These are phyloP conservation scores for Brachycybe producta DNA, from an alignment of 2,888 invertebrate genomes.

Conservation along the genomic window DNA sequence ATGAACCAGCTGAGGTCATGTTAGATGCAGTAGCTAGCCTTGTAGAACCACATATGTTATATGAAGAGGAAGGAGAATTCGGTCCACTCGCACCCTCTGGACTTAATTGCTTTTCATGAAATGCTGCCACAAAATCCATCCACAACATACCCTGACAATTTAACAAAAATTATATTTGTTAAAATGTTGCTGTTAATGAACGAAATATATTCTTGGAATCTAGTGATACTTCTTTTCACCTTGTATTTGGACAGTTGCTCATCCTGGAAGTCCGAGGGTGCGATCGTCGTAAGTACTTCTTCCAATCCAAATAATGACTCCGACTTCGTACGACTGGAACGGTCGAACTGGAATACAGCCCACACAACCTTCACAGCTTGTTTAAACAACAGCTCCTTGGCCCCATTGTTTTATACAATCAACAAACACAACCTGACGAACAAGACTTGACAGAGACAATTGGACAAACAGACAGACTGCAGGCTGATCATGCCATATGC, in stretches of 20 bases:
- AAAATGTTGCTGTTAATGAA: neutral
- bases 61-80: constrained; percentile 7
- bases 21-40: neutral
- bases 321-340: constrained; percentile 39
- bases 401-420: constrained; percentile 1
- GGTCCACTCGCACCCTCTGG: constrained; percentile 4
- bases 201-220: too few relatives aligned
- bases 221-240: too few relatives aligned
- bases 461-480: neutral
- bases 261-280: constrained; percentile 42
- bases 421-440: constrained; percentile 5
- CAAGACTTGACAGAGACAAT: neutral
- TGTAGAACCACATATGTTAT: too few relatives aligned
- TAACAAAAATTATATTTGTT: neutral
- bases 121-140: constrained; percentile 32
- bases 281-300: constrained; percentile 39
- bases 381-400: constrained; percentile 16
- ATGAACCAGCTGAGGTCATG: constrained; percentile 15
- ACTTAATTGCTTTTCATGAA: constrained; percentile 21
- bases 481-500: too few relatives aligned
- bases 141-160: constrained; percentile 32
- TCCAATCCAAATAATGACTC: constrained; percentile 39
- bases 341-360: constrained; percentile 37
- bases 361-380: constrained; percentile 19
- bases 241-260: constrained; percentile 41